phyloP scores from a whole-genome alignment of 2,888 invertebrate species.

The Erannis defoliaria region DNA sequence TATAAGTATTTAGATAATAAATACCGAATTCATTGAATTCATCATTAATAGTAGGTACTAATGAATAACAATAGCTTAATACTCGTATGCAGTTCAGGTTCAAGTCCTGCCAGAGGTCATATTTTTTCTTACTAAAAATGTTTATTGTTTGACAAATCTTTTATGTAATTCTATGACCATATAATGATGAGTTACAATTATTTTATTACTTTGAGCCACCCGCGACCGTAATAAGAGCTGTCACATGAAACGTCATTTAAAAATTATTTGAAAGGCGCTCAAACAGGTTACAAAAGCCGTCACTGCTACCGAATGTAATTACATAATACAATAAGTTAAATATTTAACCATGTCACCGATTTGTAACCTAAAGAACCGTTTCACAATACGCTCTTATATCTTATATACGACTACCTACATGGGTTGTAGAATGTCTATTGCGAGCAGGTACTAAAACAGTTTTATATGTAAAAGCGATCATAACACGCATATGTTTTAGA shows the following conservation, averaged over 20 bases:
- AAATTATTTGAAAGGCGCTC: slow-evolving; percentile 22
- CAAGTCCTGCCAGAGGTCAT: no score
- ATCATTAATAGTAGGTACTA: no score
- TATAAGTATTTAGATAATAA: no score
- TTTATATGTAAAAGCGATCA: slow-evolving; percentile 16
- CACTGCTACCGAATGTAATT: slow-evolving; percentile 15
- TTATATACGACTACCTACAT: background rate
- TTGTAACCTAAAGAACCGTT: background rate
- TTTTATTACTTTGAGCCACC: background rate
- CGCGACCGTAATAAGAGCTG: background rate
- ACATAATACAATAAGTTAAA: slow-evolving; percentile 12
- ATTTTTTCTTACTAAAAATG: no score
- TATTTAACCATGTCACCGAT: slow-evolving; percentile 16
- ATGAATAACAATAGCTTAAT: no score
- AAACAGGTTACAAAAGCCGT: slow-evolving; percentile 29
- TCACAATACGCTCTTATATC: slow-evolving; percentile 2
- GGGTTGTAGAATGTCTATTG: slow-evolving; percentile 8
- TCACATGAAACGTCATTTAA: slow-evolving; percentile 10
- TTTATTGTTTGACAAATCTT: no score
- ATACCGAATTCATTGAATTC: no score
- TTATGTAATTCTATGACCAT: no score
- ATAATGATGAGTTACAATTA: no score
- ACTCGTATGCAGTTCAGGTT: no score
- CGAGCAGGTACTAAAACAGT: slow-evolving; percentile 18
- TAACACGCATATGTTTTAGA: slow-evolving; percentile 26